Evolutionary conservation across 2,797 vertebrate genomes (phyloP).

Genomic region (Crenuchus spilurus): DNA sequence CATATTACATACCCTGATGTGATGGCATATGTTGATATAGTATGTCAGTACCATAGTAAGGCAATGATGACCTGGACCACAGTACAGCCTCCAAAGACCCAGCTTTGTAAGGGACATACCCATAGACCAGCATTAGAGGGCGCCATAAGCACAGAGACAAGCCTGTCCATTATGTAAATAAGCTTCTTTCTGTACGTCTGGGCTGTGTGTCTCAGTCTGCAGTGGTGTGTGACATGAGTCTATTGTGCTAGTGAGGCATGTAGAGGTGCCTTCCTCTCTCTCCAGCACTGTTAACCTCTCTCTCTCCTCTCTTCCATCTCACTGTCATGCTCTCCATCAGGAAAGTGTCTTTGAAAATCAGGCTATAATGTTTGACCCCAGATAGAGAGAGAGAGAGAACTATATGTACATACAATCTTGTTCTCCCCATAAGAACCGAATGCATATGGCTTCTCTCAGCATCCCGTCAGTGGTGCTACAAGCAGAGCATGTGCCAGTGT

Average conservation of each 20-base stretch:
- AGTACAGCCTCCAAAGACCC: no score
- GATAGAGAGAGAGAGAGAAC: neutral
- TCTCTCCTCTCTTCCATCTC: no score
- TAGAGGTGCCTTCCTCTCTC: neutral
- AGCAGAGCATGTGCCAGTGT: slow-evolving; percentile 40
- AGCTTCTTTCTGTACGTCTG: slow-evolving; percentile 46
- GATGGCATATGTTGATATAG: no score
- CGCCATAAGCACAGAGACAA: slow-evolving; percentile 29
- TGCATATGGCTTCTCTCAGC: slow-evolving; percentile 26
- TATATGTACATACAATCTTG: neutral
- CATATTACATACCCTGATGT: no score
- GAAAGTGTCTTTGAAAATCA: slow-evolving; percentile 2
- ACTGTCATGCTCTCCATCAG: neutral
- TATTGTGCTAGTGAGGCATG: slow-evolving; percentile 1
- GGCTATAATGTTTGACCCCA: neutral
- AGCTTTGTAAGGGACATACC: no score
- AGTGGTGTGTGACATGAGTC: slow-evolving; percentile 38
- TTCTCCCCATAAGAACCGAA: slow-evolving; percentile 17
- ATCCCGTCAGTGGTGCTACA: slow-evolving; percentile 30
- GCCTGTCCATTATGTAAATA: slow-evolving; percentile 54
- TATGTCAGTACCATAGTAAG: no score
- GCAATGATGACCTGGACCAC: no score
- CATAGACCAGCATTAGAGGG: slow-evolving; percentile 48
- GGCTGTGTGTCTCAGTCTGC: slow-evolving; percentile 49
- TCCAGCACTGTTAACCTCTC: slow-evolving; percentile 1